A percentile compares a stretch with the other conserved stretches of the same genome.
Evolutionary conservation across 2,113 vertebrate genomes (phyloP).

Genomic region (Sitta europaea): DNA sequence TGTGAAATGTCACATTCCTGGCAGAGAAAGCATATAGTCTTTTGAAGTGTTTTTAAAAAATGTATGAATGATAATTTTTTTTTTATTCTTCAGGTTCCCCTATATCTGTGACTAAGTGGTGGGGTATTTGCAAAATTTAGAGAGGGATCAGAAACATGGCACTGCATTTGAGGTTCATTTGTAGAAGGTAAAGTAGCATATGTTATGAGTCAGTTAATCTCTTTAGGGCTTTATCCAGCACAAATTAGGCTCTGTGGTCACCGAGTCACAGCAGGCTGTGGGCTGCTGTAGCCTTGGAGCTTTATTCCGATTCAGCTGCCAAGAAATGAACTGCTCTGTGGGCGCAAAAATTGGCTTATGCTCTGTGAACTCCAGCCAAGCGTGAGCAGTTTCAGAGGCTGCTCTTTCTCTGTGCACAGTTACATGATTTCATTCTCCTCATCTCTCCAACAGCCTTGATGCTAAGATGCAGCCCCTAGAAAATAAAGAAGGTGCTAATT

Average conservation of each 20-base stretch:
- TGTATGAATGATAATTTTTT: neutral
- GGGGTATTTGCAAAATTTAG: constrained; percentile 17
- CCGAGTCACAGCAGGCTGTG: constrained; percentile 41
- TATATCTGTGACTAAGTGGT: neutral
- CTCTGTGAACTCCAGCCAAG: constrained; percentile 14
- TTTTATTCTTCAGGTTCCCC: neutral
- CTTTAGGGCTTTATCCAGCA: constrained; percentile 52
- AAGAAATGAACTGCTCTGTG: constrained; percentile 47
- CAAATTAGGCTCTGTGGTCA: constrained; percentile 46
- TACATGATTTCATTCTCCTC: neutral
- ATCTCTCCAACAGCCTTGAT: neutral
- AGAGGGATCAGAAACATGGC: constrained; percentile 11
- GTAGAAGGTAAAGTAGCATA: constrained; percentile 51
- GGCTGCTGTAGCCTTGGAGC: constrained; percentile 27
- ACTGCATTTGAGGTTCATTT: constrained; percentile 14
- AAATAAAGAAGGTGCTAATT: neutral
- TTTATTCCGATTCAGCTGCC: constrained; percentile 46
- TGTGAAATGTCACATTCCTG: neutral
- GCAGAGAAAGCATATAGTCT: neutral
- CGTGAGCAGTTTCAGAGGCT: neutral
- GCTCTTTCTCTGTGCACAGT: neutral
- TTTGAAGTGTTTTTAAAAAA: constrained; percentile 17
- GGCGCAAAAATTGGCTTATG: constrained; percentile 27
- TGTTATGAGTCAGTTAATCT: constrained; percentile 58
- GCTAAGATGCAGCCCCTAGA: neutral